Base-by-base conservation (phyloP, 2,888 invertebrate genomes). In the Xylota sylvarum region DNA sequence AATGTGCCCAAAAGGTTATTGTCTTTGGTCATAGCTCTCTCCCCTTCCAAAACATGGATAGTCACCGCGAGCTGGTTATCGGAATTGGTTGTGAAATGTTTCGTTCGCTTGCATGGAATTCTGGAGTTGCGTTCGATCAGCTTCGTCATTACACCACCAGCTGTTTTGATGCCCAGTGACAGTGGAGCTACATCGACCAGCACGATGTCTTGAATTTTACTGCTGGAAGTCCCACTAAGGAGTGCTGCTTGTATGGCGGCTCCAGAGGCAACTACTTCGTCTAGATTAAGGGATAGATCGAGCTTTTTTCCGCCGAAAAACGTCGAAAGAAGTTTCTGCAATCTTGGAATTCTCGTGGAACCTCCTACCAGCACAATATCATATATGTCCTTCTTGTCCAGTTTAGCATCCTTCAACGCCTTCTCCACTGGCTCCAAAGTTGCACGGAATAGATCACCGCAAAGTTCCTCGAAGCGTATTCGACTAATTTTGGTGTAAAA, bases 1-100 rank as follows among this genome's bases (percentile, higher is more conserved):
- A 99, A 99, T 92, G 97, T 98, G 81, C 99, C 99, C 87, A 99
- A 94, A 43, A 97, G 94, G 92, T 98, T 97, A 94, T 98, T 98
- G 92, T 98, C 98, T 90, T 96, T 97, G 88, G 98, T 98, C 97
- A 98, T 97, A 56, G 97, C 97, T 35, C 97, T 93, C 92, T 96
- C 96, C 58, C 96, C 96, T 91, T 96, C 96, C 91, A 94, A 95
- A 14, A 96, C 96, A 90, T 96, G 95, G 88, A 96, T 95, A 30
- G 95, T 94, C 37, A 96, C 96, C 0, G 94, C 96, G 1, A 96
- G 94, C 91, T 97, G 97, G 92, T 97, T 97, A 93, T 97, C 97
- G 0, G 96, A 93, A 90, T 96, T 97, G 0, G 97, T 97, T 48
- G 96, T 95, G 93, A 97, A 97, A 0, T 94, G 95, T 90, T 96